Evolutionary conservation across 1,140 invertebrate genomes (phyloP), one percentile per base, ranked within the genome.

Genomic region (Drosophila littoralis): DNA sequence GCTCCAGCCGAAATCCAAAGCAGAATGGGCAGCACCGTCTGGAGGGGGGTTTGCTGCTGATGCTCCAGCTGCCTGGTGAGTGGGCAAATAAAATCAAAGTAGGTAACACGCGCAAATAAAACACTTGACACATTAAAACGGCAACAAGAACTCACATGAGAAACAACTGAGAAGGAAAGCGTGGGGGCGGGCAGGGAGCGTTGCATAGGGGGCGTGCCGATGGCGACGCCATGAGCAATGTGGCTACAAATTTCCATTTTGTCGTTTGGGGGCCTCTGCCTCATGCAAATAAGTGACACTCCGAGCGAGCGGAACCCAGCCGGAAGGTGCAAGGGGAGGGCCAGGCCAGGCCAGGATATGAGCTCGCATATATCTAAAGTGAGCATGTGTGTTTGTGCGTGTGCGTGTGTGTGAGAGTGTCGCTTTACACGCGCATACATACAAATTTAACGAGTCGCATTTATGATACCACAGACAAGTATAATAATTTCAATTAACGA

Each of bases 401-500:
- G 75, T 42, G 60, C 59, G 52, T 48, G 52, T 59, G 69, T 61
- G 66, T 64, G 45, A 35, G 69, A 80, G 84, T 84, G 84, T 89
- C 73, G 58, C 52, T 42, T 65, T 77, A 79, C 77, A 79, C 45
- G 68, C 48, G 74, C 74, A 89, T 88, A 88, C 84, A 88, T 88
- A 88, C 84, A 89, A 89, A 89, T 89, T 89, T 90, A 89, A 89
- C 84, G 84, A 89, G 85, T 89, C 84, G 81, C 85, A 89, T 89
- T 89, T 89, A 89, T 89, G 84, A 90, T 89, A 89, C 84, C 84
- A 89, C 84, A 89, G 84, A 81, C 84, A 89, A 89, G 84, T 89
- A 89, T 89, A 89, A 89, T 89, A 89, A 89, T 89, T 89, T 89
- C 84, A 89, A 89, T 89, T 89, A 89, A 89, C 84, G 85, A 89